Base-by-base conservation (phyloP, 2,888 invertebrate species). In the Buathra laborator region DNA sequence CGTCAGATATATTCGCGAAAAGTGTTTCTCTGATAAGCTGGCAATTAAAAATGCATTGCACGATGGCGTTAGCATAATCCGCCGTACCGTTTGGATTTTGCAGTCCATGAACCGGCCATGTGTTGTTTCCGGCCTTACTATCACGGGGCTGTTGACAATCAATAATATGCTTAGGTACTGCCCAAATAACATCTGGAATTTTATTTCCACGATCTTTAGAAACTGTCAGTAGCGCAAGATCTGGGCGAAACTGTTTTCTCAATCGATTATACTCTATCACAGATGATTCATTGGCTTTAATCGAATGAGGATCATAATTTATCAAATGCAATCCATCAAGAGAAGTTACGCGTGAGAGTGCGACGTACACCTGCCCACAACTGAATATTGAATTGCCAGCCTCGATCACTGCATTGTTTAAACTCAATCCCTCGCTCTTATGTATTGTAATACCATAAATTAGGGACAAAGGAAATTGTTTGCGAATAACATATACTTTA, bases 371-470 rank as follows among this genome's bases (percentile, higher is more conserved):
- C 71, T 89, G 89, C 12, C 87, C 88, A 32, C 66, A 83, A 51
- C 51, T 81, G 59, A 89, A 89, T 56, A 89, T 71, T 16, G 82
- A 72, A 59, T 86, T 88, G n/a, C 87, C 88, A 6, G 87, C 85
- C 56, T 89, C 88, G 2, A 89, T 68, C 3, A 90, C 72, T 72
- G 82, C 86, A 75, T 79, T 86, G 62, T 86, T 81, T 37, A 90
- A 70, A 84, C 89, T 89, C 12, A 89, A 68, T 1, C 88, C 88
- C 79, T 89, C 88, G 76, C 86, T 86, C 79, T 87, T 89, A 68
- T 89, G 89, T 44, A 90, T 89, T 12, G 89, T 90, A 6, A 89
- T 88, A 9, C 85, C 89, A 72, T 90, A 90, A 51, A 89, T 87
- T 6, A 89, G 9, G 72, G 72, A 87, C 12, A 89, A 51, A 44